Percentiles rank a stretch among this genome's conserved stretches.
Conservation (phyloP, 2,113 vertebrate genomes). For the Hippocampus guttulatus region DNA sequence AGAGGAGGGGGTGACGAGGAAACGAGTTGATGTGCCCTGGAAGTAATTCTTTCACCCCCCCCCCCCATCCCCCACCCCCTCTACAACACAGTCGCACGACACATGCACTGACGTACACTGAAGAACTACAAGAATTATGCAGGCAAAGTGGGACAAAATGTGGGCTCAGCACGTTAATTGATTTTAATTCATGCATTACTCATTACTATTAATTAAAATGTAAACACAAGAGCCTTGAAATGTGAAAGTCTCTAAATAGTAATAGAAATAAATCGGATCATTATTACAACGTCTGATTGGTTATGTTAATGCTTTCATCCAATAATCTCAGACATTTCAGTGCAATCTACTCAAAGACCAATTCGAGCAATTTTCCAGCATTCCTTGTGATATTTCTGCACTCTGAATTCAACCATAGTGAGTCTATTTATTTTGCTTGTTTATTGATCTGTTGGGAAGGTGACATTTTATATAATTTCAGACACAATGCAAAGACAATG, state of each 20-base stretch:
- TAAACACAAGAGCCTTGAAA: background rate
- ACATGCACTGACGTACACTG: constrained; percentile 5
- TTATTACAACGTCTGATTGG: background rate
- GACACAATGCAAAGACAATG: background rate
- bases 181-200: background rate
- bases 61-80: no score
- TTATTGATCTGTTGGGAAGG: background rate
- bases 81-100: background rate
- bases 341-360: background rate
- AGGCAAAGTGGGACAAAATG: background rate
- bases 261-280: background rate
- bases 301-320: background rate
- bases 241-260: background rate
- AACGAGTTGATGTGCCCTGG: constrained; percentile 74
- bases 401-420: background rate
- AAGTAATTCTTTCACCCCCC: constrained; percentile 70
- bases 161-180: constrained; percentile 1
- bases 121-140: background rate
- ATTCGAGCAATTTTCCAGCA: background rate
- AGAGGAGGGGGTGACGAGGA: constrained; percentile 58
- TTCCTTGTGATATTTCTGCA: background rate
- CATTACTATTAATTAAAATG: background rate
- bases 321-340: background rate
- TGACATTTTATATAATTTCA: background rate
- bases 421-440: background rate